A percentile compares a stretch with the other conserved stretches of the same genome.
These are phyloP conservation scores for Scolopax rusticola DNA, from an alignment of 2,797 vertebrate species.

Conservation along the genomic window DNA sequence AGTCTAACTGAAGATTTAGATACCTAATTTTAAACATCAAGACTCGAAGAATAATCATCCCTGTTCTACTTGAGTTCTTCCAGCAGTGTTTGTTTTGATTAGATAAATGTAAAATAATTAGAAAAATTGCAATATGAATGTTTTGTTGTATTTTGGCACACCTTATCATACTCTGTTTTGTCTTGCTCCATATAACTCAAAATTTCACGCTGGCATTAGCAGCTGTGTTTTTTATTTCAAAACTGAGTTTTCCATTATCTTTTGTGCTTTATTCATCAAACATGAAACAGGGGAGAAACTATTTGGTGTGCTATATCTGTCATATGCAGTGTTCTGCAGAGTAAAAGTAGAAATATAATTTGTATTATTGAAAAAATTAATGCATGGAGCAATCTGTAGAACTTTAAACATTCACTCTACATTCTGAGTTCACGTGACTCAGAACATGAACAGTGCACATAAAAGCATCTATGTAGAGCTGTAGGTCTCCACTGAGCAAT, in stretches of 20 bases:
- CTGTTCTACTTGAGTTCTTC: constrained; percentile 13
- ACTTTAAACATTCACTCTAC: not conserved
- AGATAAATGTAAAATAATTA: constrained; percentile 56
- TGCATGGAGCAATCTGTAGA: not conserved
- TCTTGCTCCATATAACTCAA: not conserved
- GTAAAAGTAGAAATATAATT: not conserved
- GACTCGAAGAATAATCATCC: not conserved
- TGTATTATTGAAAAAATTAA: constrained; percentile 10
- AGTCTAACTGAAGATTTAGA: constrained; percentile 4
- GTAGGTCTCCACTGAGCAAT: not conserved
- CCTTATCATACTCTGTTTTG: not conserved
- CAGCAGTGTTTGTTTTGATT: constrained; percentile 42
- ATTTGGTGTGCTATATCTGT: not conserved
- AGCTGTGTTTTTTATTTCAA: constrained; percentile 17
- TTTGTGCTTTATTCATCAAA: constrained; percentile 16
- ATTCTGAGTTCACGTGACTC: not conserved
- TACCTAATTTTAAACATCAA: constrained; percentile 6
- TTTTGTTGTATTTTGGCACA: constrained; percentile 20
- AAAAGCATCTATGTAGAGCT: not conserved
- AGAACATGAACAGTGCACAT: not conserved
- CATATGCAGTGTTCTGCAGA: not conserved
- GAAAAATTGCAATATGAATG: not conserved
- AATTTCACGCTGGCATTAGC: constrained; percentile 5
- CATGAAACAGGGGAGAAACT: not conserved
- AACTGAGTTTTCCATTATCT: not conserved